phyloP scores from a whole-genome alignment of 2,888 invertebrate species.

The Gasteruption jaculator region DNA sequence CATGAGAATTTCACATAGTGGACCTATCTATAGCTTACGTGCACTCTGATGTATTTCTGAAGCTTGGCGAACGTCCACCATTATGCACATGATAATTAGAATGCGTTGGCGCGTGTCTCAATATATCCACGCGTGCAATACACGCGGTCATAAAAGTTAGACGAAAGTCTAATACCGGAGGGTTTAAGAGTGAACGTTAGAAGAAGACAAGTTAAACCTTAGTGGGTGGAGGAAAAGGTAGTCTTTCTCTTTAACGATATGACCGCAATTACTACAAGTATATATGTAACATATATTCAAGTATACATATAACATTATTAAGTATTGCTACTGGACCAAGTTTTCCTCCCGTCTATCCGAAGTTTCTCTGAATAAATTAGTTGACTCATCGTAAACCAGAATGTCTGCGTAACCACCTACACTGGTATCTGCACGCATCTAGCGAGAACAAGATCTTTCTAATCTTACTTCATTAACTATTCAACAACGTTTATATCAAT shows the following conservation, averaged over 20 bases:
- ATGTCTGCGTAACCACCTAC: slow-evolving; percentile 25
- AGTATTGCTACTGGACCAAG: slow-evolving; percentile 28
- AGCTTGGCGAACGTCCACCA: slow-evolving; percentile 50
- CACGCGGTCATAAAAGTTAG: slow-evolving; percentile 24
- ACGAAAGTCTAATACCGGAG: slow-evolving; percentile 15
- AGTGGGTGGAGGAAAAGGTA: no score
- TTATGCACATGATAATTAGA: slow-evolving; percentile 53
- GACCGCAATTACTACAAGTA: slow-evolving; percentile 1
- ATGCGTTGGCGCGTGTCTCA: slow-evolving; percentile 53
- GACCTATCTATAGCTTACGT: slow-evolving; percentile 42
- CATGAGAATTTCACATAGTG: slow-evolving; percentile 33
- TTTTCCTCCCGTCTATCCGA: slow-evolving; percentile 22
- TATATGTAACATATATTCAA: background rate
- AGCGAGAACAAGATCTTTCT: no score
- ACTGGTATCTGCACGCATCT: slow-evolving; percentile 18
- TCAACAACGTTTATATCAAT: no score
- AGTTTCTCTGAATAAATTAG: slow-evolving; percentile 39
- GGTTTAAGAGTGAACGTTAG: no score
- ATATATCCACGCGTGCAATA: slow-evolving; percentile 46
- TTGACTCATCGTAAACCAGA: slow-evolving; percentile 34
- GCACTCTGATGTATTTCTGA: slow-evolving; percentile 49
- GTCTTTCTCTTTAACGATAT: no score
- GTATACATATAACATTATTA: no score
- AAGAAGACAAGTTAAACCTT: no score
- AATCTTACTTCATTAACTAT: no score